Evolutionary conservation across 2,797 vertebrate species (phyloP).

Genomic region (Paratrypauchen microcephalus): DNA sequence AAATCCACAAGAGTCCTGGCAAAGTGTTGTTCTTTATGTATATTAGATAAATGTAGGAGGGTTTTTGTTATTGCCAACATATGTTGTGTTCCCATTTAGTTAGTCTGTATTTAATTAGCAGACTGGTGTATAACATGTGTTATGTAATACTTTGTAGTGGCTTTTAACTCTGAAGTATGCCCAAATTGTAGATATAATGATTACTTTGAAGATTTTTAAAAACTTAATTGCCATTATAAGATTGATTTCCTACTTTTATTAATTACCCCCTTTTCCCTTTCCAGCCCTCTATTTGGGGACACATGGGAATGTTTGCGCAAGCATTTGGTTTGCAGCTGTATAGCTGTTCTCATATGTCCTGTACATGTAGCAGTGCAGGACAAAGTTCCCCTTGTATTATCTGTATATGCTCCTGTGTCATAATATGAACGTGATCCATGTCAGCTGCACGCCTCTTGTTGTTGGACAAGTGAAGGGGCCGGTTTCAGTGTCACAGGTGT

Average conservation of each 20-base stretch:
- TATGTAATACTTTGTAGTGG: background rate
- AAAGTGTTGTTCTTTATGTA: slow-evolving; percentile 21
- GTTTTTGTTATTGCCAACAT: background rate
- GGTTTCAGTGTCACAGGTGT: slow-evolving; percentile 67
- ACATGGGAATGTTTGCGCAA: too few species aligned
- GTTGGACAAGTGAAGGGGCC: slow-evolving; percentile 52
- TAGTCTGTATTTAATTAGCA: background rate
- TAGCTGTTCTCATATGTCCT: background rate
- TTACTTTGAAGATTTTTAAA: background rate
- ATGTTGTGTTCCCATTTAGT: background rate
- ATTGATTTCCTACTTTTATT: background rate
- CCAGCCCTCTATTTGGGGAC: too few species aligned
- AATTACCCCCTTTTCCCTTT: too few species aligned
- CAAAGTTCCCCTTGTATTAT: slow-evolving; percentile 14
- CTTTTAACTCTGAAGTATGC: background rate
- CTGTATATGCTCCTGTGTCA: slow-evolving; percentile 33
- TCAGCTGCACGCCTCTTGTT: slow-evolving; percentile 36
- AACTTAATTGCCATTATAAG: background rate
- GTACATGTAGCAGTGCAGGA: background rate
- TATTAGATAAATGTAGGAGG: background rate
- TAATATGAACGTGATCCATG: slow-evolving; percentile 50
- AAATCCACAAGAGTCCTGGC: slow-evolving; percentile 21
- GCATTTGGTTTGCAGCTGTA: background rate
- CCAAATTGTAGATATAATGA: background rate
- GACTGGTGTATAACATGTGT: background rate